phyloP scores from a whole-genome alignment of 2,113 vertebrate species.

The Entomyzon cyanotis region DNA sequence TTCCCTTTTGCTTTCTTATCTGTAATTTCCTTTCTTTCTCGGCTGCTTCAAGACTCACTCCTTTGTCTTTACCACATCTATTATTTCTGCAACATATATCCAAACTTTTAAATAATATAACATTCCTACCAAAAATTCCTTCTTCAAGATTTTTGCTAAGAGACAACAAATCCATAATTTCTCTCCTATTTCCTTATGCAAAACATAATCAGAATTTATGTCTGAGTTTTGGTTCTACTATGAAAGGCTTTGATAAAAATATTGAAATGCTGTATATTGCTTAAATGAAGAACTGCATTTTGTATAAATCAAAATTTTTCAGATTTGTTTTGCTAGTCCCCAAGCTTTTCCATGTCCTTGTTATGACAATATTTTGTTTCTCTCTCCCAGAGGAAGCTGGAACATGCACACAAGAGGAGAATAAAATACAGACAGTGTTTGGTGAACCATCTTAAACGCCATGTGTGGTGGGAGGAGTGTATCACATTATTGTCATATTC shows the following conservation, averaged over 20 bases:
- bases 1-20: background rate
- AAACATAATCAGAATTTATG: background rate
- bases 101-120: background rate
- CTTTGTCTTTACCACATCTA: background rate
- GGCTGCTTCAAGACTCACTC: background rate
- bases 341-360: background rate
- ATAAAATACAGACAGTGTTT: background rate
- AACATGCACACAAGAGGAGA: background rate
- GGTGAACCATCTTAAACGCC: background rate
- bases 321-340: background rate
- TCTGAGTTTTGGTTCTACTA: background rate
- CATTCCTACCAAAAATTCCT: background rate
- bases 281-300: background rate
- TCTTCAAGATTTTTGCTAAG: background rate
- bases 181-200: background rate
- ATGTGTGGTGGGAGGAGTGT: background rate
- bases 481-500: background rate
- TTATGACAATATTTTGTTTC: background rate
- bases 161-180: background rate
- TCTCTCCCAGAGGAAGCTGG: background rate
- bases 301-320: background rate
- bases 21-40: background rate
- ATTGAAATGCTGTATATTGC: background rate
- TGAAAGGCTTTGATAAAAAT: background rate
- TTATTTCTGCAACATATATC: background rate